phyloP scores from a whole-genome alignment of 2,113 vertebrate species.

The Lates calcarifer region DNA sequence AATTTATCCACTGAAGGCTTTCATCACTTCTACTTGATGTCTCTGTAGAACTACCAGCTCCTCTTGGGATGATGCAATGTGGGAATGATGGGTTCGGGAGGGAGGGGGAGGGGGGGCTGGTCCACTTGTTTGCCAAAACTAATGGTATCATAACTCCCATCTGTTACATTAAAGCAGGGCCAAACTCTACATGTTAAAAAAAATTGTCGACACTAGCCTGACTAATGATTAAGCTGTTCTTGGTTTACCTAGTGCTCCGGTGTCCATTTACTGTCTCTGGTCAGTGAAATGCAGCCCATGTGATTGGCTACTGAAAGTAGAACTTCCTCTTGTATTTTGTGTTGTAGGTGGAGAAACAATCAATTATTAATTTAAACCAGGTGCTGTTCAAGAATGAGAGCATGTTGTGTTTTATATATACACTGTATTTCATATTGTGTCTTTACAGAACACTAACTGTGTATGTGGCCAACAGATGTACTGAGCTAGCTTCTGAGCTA shows the following conservation, averaged over 20 bases:
- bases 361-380: constrained; percentile 41
- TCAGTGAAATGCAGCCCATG: constrained; percentile 23
- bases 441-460: constrained; percentile 29
- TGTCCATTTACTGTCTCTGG: constrained; percentile 32
- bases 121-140: constrained; percentile 65
- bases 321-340: constrained; percentile 41
- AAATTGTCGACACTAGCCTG: constrained; percentile 47
- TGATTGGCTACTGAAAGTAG: constrained; percentile 8
- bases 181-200: constrained; percentile 38
- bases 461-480: constrained; percentile 45
- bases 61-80: constrained; percentile 34
- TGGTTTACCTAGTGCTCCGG: constrained; percentile 28
- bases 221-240: constrained; percentile 65
- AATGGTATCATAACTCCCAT: constrained; percentile 53
- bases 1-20: constrained; percentile 44
- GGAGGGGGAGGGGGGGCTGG: neutral
- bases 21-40: constrained; percentile 55
- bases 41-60: constrained; percentile 41
- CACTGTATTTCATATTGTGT: neutral
- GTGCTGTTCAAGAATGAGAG: constrained; percentile 49
- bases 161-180: constrained; percentile 60
- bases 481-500: constrained; percentile 17
- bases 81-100: constrained; percentile 23
- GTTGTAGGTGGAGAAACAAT: constrained; percentile 10
- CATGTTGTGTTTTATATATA: neutral